Conservation (phyloP, 2,113 vertebrate species). For the Hydrochoerus hydrochaeris region DNA sequence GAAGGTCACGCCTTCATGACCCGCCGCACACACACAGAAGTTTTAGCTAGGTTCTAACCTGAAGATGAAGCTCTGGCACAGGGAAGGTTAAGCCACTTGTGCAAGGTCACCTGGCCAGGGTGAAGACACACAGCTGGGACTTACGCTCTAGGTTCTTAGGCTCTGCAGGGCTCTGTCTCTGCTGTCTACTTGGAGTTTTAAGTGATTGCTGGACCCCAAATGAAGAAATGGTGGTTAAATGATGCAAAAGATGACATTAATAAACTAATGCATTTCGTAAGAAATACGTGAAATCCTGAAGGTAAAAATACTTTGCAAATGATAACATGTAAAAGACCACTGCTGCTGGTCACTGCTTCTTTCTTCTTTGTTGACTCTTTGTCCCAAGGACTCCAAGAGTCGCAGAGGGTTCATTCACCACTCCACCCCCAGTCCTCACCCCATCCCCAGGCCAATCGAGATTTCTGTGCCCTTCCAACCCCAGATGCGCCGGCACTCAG, state of each 20-base stretch:
- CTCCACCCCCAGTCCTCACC: not conserved
- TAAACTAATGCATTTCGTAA: not conserved
- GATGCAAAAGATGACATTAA: too few species aligned
- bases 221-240: not conserved
- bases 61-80: not conserved
- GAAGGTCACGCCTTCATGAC: not conserved
- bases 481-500: too few species aligned
- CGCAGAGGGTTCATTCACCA: fast-evolving
- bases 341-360: not conserved
- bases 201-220: not conserved
- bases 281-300: not conserved
- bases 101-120: too few species aligned
- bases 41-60: not conserved
- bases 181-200: fast-evolving
- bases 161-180: fast-evolving
- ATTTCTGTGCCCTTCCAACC: fast-evolving
- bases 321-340: not conserved
- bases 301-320: not conserved
- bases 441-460: too few species aligned
- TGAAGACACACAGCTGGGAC: fast-evolving
- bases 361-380: too few species aligned
- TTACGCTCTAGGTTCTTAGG: fast-evolving
- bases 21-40: too few species aligned
- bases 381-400: too few species aligned
- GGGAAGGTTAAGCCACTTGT: not conserved